phyloP scores from a whole-genome alignment of 2,888 invertebrate genomes.

The Meteorus colon region DNA sequence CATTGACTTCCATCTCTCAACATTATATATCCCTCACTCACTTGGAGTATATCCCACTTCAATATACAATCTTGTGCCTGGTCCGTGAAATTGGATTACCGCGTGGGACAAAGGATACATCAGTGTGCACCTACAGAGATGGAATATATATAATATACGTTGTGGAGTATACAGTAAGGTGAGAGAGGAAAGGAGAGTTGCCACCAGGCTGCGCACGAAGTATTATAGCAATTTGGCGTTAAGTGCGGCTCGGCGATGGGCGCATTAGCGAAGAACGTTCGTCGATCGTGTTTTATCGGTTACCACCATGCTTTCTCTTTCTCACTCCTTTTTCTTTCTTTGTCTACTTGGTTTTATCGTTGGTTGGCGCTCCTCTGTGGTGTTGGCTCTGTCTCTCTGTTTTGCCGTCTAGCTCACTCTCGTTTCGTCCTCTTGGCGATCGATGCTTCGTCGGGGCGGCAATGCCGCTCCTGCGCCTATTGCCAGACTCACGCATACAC shows the following conservation, averaged over 20 bases:
- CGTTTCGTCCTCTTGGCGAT: slow-evolving; percentile 44
- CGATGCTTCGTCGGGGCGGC: slow-evolving; percentile 48
- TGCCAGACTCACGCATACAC: slow-evolving; percentile 43
- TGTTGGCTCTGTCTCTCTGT: slow-evolving; percentile 35
- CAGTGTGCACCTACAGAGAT: slow-evolving; percentile 45
- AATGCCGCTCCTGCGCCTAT: slow-evolving; percentile 54
- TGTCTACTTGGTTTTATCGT: slow-evolving; percentile 8
- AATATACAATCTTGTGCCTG: slow-evolving; percentile 37
- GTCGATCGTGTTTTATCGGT: slow-evolving; percentile 47
- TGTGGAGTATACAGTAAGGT: slow-evolving; percentile 19
- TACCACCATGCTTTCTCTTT: slow-evolving; percentile 36
- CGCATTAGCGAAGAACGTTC: slow-evolving; percentile 46
- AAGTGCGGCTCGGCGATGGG: slow-evolving; percentile 47
- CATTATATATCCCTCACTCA: slow-evolving; percentile 17
- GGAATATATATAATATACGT: slow-evolving; percentile 39
- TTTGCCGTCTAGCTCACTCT: slow-evolving; percentile 20
- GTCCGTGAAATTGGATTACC: slow-evolving; percentile 57
- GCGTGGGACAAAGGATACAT: slow-evolving; percentile 61
- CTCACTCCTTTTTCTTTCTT: slow-evolving; percentile 15
- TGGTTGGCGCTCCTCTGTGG: background rate
- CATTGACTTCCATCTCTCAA: slow-evolving; percentile 39
- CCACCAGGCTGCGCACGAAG: slow-evolving; percentile 42
- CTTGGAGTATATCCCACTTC: background rate
- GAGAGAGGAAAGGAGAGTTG: slow-evolving; percentile 36
- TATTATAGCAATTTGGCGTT: slow-evolving; percentile 53